Conservation (phyloP, 2,888 invertebrate genomes). For the Watsonalla binaria region DNA sequence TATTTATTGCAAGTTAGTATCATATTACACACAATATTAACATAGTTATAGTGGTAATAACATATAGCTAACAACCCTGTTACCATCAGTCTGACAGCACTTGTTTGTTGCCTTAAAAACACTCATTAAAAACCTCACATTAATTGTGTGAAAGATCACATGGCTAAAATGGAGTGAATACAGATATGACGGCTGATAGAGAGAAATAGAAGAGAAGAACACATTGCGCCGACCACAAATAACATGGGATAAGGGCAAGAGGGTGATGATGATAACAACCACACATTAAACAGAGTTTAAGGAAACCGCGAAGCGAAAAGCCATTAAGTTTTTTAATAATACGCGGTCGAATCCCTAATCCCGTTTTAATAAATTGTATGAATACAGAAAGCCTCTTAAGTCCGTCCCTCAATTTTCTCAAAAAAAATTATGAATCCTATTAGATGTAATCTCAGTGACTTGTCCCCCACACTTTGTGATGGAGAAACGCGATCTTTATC, state of each 20-base stretch:
- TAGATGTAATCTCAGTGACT: constrained; percentile 37
- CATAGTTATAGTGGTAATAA: too few species aligned
- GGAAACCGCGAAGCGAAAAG: not conserved
- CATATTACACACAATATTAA: too few species aligned
- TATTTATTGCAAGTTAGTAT: too few species aligned
- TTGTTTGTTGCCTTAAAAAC: too few species aligned
- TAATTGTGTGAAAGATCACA: too few species aligned
- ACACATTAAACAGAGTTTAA: not conserved
- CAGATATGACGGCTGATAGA: too few species aligned
- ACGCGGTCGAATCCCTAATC: not conserved
- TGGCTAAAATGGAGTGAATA: too few species aligned
- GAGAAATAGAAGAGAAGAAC: too few species aligned
- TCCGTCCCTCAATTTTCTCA: constrained; percentile 8
- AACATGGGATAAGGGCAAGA: too few species aligned
- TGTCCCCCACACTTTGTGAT: constrained; percentile 37
- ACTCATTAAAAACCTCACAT: not conserved
- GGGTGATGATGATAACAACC: not conserved
- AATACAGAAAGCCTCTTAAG: not conserved
- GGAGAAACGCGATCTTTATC: constrained; percentile 45
- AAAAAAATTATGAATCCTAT: constrained; percentile 40
- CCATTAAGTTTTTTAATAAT: not conserved
- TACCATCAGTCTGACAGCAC: too few species aligned
- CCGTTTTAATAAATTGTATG: not conserved
- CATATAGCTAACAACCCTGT: too few species aligned
- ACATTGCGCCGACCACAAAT: too few species aligned